Evolutionary conservation across 2,888 invertebrate species (phyloP), one percentile per base, ranked within the genome.

Genomic region (Phengaris alcon): DNA sequence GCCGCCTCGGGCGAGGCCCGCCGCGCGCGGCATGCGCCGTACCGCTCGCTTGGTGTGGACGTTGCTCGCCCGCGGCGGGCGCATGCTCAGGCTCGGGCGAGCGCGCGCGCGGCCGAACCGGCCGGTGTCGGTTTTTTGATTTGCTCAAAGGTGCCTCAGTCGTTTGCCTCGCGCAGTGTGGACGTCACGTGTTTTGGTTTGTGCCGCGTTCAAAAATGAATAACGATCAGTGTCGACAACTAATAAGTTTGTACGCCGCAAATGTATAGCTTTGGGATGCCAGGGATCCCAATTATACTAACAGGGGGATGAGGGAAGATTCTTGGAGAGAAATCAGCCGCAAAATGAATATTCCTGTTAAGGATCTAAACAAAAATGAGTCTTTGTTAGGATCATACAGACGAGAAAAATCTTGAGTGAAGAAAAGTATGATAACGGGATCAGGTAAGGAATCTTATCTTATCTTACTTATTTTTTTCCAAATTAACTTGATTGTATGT

Each of bases 241-340:
- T 55, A 13, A n/a, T n/a, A 55, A 54, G 54, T 7, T 55, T n/a
- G n/a, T 55, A 13, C 54, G 54, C 13, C 13, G 5, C 54, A 55
- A 55, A 55, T 55, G 54, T 55, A 55, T 55, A n/a, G 54, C 54
- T 55, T 55, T 55, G 54, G 54, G 54, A 55, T 55, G 54, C 13
- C 1, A 55, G n/a, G 54, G 54, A 55, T 55, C 54, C n/a, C 6
- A 6, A 55, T 55, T n/a, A 55, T 6, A 55, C 13, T 13, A 55
- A 55, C 13, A 13, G 54, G 6, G 54, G 54, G 13, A 22, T 22
- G 22, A 81, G 80, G 77, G 80, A 81, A 46, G 80, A 81, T 79
- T 79, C 79, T 75, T 80, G 80, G 80, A 78, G 77, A 74, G 73
- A 81, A 69, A 76, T 74, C 70, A 74, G 74, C 69, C 74, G 76